phyloP scores from a whole-genome alignment of 2,113 vertebrate species.

The Xenus cinereus region DNA sequence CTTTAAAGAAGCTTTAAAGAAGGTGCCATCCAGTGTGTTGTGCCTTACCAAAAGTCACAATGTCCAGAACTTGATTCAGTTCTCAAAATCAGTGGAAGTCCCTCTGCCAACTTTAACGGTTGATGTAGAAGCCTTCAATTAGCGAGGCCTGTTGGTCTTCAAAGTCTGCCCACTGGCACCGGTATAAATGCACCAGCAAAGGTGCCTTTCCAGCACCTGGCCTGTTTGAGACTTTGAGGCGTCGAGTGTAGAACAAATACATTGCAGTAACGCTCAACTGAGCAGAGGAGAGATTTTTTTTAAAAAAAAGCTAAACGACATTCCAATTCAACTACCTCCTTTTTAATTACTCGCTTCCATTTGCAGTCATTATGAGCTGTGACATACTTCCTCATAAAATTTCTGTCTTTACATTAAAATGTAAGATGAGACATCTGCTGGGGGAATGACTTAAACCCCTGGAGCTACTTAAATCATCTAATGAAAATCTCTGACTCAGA shows the following conservation, averaged over 20 bases:
- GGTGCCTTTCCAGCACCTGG: neutral
- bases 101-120: neutral
- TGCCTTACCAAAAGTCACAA: neutral
- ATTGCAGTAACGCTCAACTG: neutral
- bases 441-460: neutral
- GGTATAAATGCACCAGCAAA: neutral
- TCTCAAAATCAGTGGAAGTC: neutral
- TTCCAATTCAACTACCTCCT: neutral
- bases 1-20: neutral
- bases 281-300: neutral
- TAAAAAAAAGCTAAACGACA: neutral
- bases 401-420: neutral
- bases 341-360: neutral
- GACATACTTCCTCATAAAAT: neutral
- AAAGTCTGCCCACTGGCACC: neutral
- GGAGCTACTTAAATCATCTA: neutral
- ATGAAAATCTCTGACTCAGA: conserved; percentile 1
- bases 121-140: neutral
- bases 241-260: neutral
- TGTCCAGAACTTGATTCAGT: neutral
- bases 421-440: neutral
- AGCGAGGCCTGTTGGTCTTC: neutral
- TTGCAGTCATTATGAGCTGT: neutral
- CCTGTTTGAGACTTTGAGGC: neutral
- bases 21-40: neutral